Percentiles rank a stretch among this genome's conserved stretches.
Conservation (phyloP, 2,888 invertebrate genomes). For the Argyresthia albistria region DNA sequence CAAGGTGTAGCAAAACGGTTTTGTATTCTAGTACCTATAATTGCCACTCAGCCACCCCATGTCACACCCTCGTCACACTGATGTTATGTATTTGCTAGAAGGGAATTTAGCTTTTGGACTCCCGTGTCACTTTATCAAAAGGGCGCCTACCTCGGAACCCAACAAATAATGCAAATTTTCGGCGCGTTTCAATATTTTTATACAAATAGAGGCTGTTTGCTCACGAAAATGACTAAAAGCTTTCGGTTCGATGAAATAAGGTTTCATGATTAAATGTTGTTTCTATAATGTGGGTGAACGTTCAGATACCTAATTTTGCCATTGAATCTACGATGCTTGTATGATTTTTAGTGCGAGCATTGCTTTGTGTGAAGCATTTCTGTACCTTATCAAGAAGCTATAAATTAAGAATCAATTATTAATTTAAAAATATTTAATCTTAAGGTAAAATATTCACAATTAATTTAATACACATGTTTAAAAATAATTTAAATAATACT, state of each 20-base stretch:
- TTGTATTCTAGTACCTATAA: slow-evolving; percentile 27
- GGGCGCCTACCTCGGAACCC: not conserved
- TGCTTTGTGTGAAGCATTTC: no score
- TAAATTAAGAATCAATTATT: no score
- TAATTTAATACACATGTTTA: no score
- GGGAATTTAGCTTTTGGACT: slow-evolving; percentile 19
- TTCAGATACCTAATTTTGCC: no score
- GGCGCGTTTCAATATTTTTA: slow-evolving; percentile 9
- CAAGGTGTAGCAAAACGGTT: slow-evolving; percentile 10
- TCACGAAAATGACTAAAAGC: not conserved
- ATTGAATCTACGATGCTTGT: no score
- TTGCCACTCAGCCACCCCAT: slow-evolving; percentile 41
- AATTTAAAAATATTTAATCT: no score
- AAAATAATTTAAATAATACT: no score
- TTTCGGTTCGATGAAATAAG: not conserved
- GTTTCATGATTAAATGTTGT: no score
- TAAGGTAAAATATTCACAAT: no score
- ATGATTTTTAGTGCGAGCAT: no score
- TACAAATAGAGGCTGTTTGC: slow-evolving; percentile 7
- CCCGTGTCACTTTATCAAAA: slow-evolving; percentile 3
- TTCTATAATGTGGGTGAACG: no score
- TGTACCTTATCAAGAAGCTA: no score
- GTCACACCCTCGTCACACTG: slow-evolving; percentile 53
- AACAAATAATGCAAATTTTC: slow-evolving; percentile 4
- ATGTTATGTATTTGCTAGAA: slow-evolving; percentile 33